Percentiles rank a stretch among this genome's conserved stretches.
Conservation (phyloP, 2,888 invertebrate genomes). For the Adelphocoris suturalis region DNA sequence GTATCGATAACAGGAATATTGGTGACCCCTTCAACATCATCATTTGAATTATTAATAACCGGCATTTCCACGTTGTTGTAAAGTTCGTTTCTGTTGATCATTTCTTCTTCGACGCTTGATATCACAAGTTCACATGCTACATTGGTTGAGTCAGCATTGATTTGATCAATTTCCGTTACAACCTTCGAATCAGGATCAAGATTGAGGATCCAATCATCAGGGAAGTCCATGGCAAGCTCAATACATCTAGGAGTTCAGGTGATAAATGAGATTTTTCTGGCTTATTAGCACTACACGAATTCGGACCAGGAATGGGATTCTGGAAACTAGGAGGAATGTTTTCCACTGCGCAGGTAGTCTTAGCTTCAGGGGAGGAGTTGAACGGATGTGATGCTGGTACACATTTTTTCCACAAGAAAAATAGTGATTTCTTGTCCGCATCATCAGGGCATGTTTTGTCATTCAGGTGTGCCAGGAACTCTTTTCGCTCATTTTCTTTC, state of each 20-base stretch:
- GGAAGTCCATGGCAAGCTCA: constrained; percentile 17
- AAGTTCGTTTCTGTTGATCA: neutral
- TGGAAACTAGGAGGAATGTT: neutral
- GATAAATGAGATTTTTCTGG: constrained; percentile 6
- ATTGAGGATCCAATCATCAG: constrained; percentile 1
- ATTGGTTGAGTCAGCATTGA: neutral
- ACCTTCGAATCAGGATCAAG: neutral
- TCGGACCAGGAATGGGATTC: neutral
- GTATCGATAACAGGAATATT: neutral
- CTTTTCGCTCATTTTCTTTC: constrained; percentile 29
- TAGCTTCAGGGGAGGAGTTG: no score
- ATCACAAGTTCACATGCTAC: constrained; percentile 9
- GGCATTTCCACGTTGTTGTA: neutral
- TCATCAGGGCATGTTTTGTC: constrained; percentile 41
- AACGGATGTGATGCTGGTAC: neutral
- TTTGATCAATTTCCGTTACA: neutral
- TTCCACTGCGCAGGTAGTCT: no score
- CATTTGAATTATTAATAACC: no score
- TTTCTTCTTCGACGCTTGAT: neutral
- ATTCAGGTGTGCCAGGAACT: constrained; percentile 31
- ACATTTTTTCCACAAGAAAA: constrained; percentile 40
- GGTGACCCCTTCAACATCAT: no score
- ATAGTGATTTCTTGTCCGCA: neutral
- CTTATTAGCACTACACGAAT: neutral
- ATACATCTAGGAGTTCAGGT: neutral